Conservation (phyloP, 2,113 vertebrate species). For the Leucosticte australis region DNA sequence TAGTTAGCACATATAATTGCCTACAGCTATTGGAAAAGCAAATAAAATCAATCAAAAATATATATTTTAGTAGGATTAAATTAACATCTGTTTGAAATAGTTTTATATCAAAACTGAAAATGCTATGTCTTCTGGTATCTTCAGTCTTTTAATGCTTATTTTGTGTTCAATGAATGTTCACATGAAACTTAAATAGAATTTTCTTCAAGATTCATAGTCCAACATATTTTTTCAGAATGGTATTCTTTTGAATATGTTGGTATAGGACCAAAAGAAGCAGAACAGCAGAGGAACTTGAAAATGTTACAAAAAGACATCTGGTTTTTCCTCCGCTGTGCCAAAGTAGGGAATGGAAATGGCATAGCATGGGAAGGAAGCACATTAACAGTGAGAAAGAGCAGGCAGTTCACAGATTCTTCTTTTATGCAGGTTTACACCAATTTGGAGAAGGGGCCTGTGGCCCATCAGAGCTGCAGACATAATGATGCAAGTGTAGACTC, state of each 20-base stretch:
- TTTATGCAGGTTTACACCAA: background rate
- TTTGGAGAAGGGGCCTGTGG: background rate
- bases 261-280: background rate
- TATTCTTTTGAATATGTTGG: background rate
- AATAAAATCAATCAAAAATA: background rate
- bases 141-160: background rate
- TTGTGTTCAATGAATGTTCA: background rate
- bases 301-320: background rate
- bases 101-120: background rate
- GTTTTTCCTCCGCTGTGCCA: background rate
- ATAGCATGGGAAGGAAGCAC: background rate
- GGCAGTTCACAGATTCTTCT: background rate
- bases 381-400: background rate
- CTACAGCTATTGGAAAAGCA: background rate
- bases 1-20: background rate
- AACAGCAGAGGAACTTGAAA: background rate
- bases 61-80: background rate
- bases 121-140: background rate
- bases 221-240: background rate
- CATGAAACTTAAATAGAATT: background rate
- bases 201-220: background rate
- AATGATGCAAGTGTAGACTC: background rate
- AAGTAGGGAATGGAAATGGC: background rate
- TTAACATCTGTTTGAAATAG: background rate
- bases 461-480: background rate